Percentiles rank a stretch among this genome's conserved stretches.
phyloP scores from a whole-genome alignment of 1,140 invertebrate species.

The Drosophila rufa region DNA sequence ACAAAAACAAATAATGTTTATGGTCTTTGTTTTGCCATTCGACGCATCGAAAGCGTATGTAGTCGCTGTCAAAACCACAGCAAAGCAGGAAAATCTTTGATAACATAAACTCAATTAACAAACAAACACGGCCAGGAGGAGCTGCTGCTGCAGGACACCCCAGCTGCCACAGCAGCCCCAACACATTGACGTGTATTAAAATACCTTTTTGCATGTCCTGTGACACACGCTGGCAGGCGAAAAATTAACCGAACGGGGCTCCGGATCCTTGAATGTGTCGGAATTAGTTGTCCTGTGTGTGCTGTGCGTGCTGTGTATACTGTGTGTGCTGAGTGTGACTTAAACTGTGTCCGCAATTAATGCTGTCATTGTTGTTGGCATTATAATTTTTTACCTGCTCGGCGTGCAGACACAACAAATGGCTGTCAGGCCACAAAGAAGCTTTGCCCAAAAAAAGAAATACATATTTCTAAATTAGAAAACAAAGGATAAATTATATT shows the following conservation, averaged over 20 bases:
- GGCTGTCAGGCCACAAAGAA: not conserved
- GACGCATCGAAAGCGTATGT: not conserved
- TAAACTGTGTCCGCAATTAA: slow-evolving; percentile 39
- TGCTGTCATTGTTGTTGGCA: slow-evolving; percentile 33
- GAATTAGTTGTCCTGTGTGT: slow-evolving; percentile 14
- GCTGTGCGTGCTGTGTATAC: not conserved
- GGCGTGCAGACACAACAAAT: slow-evolving; percentile 14
- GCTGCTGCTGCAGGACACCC: slow-evolving; percentile 1
- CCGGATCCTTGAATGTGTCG: slow-evolving; percentile 19
- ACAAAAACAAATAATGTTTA: slow-evolving; percentile 20
- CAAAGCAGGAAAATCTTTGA: slow-evolving; percentile 45
- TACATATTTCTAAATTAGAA: not conserved
- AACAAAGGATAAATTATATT: not conserved
- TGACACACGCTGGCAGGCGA: slow-evolving; percentile 6
- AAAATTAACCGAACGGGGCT: slow-evolving; percentile 35
- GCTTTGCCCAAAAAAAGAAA: not conserved
- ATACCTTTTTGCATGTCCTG: slow-evolving; percentile 47
- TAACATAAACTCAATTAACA: slow-evolving; percentile 51
- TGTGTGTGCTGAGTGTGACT: slow-evolving; percentile 3
- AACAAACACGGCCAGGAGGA: slow-evolving; percentile 19
- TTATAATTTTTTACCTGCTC: slow-evolving; percentile 21
- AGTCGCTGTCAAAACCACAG: slow-evolving; percentile 47
- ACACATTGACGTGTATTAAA: slow-evolving; percentile 47
- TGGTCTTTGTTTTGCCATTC: not conserved
- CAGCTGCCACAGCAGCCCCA: not conserved